Evolutionary conservation across 2,888 invertebrate genomes (phyloP).

Genomic region (Agrochola lota): DNA sequence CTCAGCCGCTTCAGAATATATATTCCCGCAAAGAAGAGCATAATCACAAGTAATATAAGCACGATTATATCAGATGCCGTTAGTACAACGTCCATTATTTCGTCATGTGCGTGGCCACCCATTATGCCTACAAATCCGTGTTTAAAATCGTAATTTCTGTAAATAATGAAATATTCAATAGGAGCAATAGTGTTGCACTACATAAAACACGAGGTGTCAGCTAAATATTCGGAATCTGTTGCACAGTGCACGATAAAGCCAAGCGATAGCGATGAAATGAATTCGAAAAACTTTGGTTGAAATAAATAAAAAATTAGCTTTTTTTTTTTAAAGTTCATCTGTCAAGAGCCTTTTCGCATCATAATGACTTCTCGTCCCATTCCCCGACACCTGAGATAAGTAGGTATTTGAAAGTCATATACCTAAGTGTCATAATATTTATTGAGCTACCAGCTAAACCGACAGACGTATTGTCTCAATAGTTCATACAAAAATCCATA

Average conservation of each 20-base stretch:
- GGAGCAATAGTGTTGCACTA: slow-evolving; percentile 37
- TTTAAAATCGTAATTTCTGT: slow-evolving; percentile 47
- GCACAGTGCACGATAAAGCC: slow-evolving; percentile 24
- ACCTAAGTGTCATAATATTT: background rate
- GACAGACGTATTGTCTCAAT: background rate
- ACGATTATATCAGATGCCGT: slow-evolving; percentile 73
- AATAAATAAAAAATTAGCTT: background rate
- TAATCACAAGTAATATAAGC: slow-evolving; percentile 63
- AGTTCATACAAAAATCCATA: background rate
- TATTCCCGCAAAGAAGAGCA: slow-evolving; percentile 68
- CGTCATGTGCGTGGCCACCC: slow-evolving; percentile 76
- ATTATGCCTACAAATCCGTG: slow-evolving; percentile 50
- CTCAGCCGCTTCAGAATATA: slow-evolving; percentile 70
- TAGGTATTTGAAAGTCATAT: background rate
- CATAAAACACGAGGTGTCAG: slow-evolving; percentile 46
- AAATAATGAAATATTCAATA: slow-evolving; percentile 57
- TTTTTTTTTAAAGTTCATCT: background rate
- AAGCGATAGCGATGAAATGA: slow-evolving; percentile 27
- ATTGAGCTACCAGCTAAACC: background rate
- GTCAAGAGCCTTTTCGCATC: background rate
- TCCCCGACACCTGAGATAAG: background rate
- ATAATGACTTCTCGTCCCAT: background rate
- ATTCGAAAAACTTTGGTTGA: background rate
- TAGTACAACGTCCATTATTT: slow-evolving; percentile 73
- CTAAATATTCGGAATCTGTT: slow-evolving; percentile 22